Evolutionary conservation across 2,888 invertebrate species (phyloP), one percentile per base, ranked within the genome.

Genomic region (Epicampocera succincta): DNA sequence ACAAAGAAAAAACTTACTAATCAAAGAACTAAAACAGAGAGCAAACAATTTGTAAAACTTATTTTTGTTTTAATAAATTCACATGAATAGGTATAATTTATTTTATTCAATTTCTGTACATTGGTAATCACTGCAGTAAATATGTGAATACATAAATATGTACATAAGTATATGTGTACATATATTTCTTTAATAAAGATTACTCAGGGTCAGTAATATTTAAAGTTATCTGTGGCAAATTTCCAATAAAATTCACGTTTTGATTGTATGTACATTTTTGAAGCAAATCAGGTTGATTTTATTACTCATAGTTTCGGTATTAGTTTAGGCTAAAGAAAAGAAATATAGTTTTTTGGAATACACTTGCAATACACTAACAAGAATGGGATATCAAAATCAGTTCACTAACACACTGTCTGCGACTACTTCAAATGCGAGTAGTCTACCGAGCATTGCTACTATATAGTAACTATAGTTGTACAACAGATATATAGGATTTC

Each of bases 271-370:
- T 48, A 4, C 5, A 3, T 21, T 40, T 58, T 65, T 42, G 4
- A 48, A 71, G 17, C 40, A 17, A 48, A 60, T 71, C 38, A 15
- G 44, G 38, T 58, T 58, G 58, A 40, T 21, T 33, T 71, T 71
- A 60, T 71, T 71, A 71, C 38, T 60, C 58, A 71, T 71, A n/a
- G 17, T 25, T 69, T 21, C 58, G 13, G 21, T 48, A 21, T 19
- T 40, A 17, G 48, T 48, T 68, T 60, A 48, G 50, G 29, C 17
- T 58, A 0, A 9, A 21, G 9, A 54, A 54, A 29, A 29, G 25
- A 2, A 15, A 13, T 66, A 3, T 15, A 17, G 3, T 13, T n/a
- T 42, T 29, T 66, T 66, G 38, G 25, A 52, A 29, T 17, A 50
- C n/a, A n/a, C n/a, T 19, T 66, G 38, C 17, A 17, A 17, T n/a